These are phyloP conservation scores for Danio tinwini DNA, from an alignment of 2,797 vertebrate species.

Conservation along the genomic window DNA sequence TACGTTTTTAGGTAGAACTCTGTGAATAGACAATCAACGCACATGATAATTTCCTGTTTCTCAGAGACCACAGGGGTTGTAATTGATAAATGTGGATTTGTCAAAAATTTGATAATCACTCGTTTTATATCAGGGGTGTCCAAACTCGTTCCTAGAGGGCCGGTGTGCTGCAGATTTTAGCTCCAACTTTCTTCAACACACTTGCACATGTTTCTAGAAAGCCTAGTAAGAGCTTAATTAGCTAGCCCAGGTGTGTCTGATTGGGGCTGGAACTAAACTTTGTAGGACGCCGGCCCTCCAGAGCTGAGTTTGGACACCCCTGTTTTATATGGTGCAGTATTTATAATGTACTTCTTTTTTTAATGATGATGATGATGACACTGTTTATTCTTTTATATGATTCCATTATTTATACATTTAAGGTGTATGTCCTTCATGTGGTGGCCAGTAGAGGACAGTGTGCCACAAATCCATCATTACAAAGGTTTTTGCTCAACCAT, in stretches of 20 bases:
- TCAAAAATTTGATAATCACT: not conserved
- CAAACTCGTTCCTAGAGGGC: too few relatives aligned
- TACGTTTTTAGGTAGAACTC: not conserved
- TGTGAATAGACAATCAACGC: not conserved
- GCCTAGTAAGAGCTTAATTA: too few relatives aligned
- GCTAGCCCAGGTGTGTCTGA: too few relatives aligned
- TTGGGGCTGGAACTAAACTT: too few relatives aligned
- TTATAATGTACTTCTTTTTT: constrained; percentile 44
- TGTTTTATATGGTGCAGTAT: constrained; percentile 33
- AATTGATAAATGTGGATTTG: constrained; percentile 32
- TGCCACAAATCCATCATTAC: constrained; percentile 58
- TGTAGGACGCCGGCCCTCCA: too few relatives aligned
- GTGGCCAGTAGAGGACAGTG: constrained; percentile 74
- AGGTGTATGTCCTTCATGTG: constrained; percentile 59
- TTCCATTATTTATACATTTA: constrained; percentile 40
- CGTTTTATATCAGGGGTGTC: too few relatives aligned
- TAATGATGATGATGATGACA: not conserved
- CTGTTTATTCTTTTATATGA: constrained; percentile 15
- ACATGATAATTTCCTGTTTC: not conserved
- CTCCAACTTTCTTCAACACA: too few relatives aligned
- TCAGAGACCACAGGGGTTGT: constrained; percentile 25
- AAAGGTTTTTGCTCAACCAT: not conserved
- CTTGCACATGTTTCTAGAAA: too few relatives aligned
- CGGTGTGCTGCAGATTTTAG: too few relatives aligned
- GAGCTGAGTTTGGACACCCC: too few relatives aligned